Evolutionary conservation across 2,113 vertebrate species (phyloP).

Genomic region (Struthidea cinerea): DNA sequence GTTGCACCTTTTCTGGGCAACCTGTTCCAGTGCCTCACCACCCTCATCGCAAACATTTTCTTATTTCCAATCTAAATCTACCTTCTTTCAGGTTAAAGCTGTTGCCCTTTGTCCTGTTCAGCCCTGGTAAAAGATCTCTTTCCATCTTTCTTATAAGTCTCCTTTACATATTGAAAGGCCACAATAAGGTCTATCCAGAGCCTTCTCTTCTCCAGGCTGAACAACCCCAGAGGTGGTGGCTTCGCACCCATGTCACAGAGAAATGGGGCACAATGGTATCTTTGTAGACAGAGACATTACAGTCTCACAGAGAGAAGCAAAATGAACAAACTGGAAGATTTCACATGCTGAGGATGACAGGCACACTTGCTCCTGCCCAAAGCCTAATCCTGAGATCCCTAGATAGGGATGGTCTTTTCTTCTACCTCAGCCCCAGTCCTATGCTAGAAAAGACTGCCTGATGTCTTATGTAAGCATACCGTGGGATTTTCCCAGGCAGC

Average conservation of each 20-base stretch:
- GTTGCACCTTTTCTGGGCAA: neutral
- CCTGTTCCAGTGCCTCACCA: neutral
- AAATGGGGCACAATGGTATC: neutral
- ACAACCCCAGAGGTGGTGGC: neutral
- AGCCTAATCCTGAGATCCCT: neutral
- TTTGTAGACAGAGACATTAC: neutral
- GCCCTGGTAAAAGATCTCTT: neutral
- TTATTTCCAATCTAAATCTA: neutral
- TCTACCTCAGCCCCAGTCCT: neutral
- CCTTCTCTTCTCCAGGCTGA: neutral
- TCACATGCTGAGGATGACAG: neutral
- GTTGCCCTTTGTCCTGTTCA: neutral
- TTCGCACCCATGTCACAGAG: neutral
- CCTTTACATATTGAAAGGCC: neutral
- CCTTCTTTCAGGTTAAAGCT: neutral
- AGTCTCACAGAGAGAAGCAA: neutral
- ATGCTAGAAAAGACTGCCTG: neutral
- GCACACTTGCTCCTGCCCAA: neutral
- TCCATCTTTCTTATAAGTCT: neutral
- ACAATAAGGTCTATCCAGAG: neutral
- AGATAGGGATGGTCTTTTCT: neutral
- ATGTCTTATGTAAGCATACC: neutral
- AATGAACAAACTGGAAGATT: accelerated
- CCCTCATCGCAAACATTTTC: neutral
- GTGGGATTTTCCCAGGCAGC: neutral